Conservation (phyloP, 2,113 vertebrate genomes). For the Mionectes macconnelli region DNA sequence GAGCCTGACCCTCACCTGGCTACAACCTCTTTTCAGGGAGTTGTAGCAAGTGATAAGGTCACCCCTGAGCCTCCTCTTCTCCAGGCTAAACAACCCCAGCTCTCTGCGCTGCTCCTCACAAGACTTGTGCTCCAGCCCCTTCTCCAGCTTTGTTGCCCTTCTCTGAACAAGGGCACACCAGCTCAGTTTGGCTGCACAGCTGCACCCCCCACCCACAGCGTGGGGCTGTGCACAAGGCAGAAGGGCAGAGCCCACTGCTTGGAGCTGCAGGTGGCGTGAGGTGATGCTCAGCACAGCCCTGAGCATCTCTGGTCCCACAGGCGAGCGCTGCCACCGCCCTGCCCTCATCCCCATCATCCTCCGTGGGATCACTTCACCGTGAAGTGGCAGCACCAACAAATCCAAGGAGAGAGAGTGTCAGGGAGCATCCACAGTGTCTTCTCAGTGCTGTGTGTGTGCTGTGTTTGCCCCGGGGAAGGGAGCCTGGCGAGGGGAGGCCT, state of each 20-base stretch:
- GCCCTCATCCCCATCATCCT: neutral
- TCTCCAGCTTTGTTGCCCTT: neutral
- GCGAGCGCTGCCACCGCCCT: accelerated
- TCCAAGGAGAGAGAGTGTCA: accelerated
- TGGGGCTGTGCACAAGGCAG: neutral
- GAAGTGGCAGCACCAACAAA: neutral
- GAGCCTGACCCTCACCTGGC: neutral
- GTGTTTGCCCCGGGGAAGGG: accelerated
- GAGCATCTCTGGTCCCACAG: neutral
- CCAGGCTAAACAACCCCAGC: neutral
- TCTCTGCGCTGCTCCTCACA: neutral
- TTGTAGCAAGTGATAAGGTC: neutral
- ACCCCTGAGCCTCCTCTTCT: neutral
- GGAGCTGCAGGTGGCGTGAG: neutral
- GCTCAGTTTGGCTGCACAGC: neutral
- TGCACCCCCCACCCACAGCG: accelerated
- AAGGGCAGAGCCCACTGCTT: neutral
- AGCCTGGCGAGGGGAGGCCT: neutral
- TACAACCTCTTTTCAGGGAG: neutral
- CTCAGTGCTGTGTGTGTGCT: accelerated
- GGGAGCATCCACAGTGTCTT: neutral
- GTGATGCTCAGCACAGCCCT: neutral
- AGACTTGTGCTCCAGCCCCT: neutral
- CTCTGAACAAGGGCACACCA: neutral
- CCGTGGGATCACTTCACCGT: accelerated